Evolutionary conservation across 2,113 vertebrate species (phyloP).

Genomic region (Hemichromis elongatus): DNA sequence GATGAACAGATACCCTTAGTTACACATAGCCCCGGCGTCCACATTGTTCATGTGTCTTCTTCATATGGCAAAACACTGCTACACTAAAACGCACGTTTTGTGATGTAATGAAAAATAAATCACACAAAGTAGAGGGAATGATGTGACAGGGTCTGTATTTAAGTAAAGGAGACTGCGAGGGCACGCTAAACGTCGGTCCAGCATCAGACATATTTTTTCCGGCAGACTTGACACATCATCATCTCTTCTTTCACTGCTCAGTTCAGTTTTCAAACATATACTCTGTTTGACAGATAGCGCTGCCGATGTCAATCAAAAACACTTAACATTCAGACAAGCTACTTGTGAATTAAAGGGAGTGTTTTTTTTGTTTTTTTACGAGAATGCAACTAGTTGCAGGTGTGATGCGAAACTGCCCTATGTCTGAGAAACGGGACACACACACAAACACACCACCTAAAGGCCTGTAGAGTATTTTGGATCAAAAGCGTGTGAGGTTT

Average conservation of each 20-base stretch:
- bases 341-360: background rate
- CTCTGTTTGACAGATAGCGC: background rate
- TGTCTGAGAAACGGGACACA: background rate
- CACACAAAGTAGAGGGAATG: background rate
- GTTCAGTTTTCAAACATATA: background rate
- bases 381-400: background rate
- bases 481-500: conserved; percentile 33
- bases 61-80: background rate
- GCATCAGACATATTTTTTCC: background rate
- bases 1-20: background rate
- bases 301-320: background rate
- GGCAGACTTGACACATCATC: background rate
- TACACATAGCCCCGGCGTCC: background rate
- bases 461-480: background rate
- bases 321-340: background rate
- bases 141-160: background rate
- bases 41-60: background rate
- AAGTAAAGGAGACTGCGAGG: background rate
- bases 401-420: background rate
- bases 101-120: background rate
- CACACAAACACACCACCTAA: background rate
- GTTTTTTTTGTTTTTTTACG: background rate
- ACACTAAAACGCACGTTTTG: background rate
- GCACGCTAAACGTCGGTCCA: background rate
- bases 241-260: background rate